phyloP scores from a whole-genome alignment of 2,888 invertebrate species.

The Stenodema calcarata region DNA sequence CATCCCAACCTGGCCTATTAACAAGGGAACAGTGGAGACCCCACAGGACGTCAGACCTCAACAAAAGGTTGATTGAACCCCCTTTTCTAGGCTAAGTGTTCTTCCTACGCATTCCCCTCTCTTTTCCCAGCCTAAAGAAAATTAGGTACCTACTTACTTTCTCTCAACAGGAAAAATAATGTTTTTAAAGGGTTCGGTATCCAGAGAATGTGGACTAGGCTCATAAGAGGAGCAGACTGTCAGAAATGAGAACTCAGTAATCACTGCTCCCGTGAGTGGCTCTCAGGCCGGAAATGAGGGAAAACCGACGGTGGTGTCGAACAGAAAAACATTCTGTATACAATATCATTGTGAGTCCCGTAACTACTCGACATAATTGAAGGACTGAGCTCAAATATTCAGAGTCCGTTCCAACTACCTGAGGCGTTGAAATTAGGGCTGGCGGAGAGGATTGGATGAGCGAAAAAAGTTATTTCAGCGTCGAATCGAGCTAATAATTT shows the following conservation, averaged over 20 bases:
- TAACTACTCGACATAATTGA: too few species aligned
- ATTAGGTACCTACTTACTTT: neutral
- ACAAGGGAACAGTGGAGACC: neutral
- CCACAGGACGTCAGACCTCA: neutral
- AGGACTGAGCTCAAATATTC: too few species aligned
- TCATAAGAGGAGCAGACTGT: neutral
- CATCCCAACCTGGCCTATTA: constrained; percentile 6
- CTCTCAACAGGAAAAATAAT: neutral
- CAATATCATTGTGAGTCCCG: too few species aligned
- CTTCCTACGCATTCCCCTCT: neutral
- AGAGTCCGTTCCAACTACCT: too few species aligned
- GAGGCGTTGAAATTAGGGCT: too few species aligned
- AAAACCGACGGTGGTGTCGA: neutral
- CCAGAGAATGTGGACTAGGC: neutral
- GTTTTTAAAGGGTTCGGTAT: neutral
- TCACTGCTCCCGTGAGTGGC: neutral
- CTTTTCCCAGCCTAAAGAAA: neutral
- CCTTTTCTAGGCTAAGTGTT: constrained; percentile 19
- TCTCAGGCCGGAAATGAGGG: neutral
- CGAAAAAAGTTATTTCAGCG: too few species aligned
- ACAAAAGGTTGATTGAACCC: constrained; percentile 14
- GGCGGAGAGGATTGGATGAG: too few species aligned
- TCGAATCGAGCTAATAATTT: too few species aligned
- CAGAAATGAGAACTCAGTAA: neutral
- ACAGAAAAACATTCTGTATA: too few species aligned